Evolutionary conservation across 2,888 invertebrate species (phyloP).

Genomic region (Aphidius colemani): DNA sequence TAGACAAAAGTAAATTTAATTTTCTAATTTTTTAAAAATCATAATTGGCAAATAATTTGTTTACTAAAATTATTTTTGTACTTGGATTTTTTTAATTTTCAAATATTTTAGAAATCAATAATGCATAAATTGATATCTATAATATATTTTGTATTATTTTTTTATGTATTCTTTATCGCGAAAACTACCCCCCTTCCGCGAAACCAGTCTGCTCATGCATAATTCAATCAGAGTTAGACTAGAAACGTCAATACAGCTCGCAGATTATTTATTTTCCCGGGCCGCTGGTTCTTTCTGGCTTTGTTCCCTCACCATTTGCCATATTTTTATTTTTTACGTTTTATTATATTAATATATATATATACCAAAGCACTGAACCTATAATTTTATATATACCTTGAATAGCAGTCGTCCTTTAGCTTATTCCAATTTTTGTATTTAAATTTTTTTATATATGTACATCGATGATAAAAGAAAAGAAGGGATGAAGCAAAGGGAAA

Average conservation of each 20-base stretch:
- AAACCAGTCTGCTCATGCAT: slow-evolving; percentile 60
- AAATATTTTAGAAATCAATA: no score
- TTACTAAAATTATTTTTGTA: no score
- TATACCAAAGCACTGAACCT: background rate
- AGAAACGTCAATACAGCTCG: slow-evolving; percentile 62
- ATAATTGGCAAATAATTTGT: no score
- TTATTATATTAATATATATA: slow-evolving; percentile 22
- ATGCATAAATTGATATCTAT: no score
- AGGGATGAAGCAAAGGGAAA: slow-evolving; percentile 19
- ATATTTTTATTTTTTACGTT: slow-evolving; percentile 33
- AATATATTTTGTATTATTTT: no score
- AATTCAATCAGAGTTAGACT: slow-evolving; percentile 62
- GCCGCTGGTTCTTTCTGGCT: slow-evolving; percentile 47
- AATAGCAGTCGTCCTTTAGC: slow-evolving; percentile 4
- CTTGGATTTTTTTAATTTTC: no score
- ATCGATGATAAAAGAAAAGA: background rate
- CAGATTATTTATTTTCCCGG: slow-evolving; percentile 61
- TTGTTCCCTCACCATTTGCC: slow-evolving; percentile 29
- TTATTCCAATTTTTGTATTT: background rate
- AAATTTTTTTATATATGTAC: slow-evolving; percentile 8
- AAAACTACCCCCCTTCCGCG: slow-evolving; percentile 38
- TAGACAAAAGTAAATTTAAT: no score
- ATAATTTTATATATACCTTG: slow-evolving; percentile 16
- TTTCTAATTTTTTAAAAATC: no score
- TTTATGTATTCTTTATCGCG: no score